Evolutionary conservation across 2,113 vertebrate species (phyloP), one percentile per base, ranked within the genome.

Genomic region (Charina bottae): DNA sequence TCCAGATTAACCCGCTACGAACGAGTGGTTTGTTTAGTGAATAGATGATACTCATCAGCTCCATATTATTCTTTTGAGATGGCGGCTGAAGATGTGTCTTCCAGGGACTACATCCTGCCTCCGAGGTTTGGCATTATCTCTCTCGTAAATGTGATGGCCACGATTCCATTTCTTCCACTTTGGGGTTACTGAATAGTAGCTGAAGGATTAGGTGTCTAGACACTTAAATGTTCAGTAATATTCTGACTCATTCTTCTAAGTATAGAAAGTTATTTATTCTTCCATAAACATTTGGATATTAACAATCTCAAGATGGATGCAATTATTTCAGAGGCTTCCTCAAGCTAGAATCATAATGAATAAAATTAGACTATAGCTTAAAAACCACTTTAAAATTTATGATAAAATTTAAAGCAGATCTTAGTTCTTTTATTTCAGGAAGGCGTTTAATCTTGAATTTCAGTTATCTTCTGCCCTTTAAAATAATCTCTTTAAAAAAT

Each of bases 181-280:
- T 54, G 49, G 60, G 42, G 24, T 90, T 62, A 62, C 60, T 53
- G 58, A 53, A 90, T 85, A 85, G 90, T 85, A 85, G 83, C 90
- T 62, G 21, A 90, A 90, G 90, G 83, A 64, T 90, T 85, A 90
- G 83, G 46, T 85, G 83, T 90, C 90, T 90, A 90, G 90, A 90
- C 90, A 85, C 83, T 90, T 90, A 84, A 90, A 85, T 85, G 46
- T 37, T 90, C 83, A 64, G 83, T 62, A 85, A 83, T 46, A 90
- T 90, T 62, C 83, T 90, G 90, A 90, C 83, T 90, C 90, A 90
- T 60, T 90, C 72, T 21, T 90, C 90, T 90, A 90, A 90, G 58
- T 90, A n/a, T 90, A 85, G 90, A 85, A 60, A 42, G 42, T 62
- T 90, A 90, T 64, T 85, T 90, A 62, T 83, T 55, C 90, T 90